Evolutionary conservation across 2,113 vertebrate genomes (phyloP).

Genomic region (Neopipo cinnamomea): DNA sequence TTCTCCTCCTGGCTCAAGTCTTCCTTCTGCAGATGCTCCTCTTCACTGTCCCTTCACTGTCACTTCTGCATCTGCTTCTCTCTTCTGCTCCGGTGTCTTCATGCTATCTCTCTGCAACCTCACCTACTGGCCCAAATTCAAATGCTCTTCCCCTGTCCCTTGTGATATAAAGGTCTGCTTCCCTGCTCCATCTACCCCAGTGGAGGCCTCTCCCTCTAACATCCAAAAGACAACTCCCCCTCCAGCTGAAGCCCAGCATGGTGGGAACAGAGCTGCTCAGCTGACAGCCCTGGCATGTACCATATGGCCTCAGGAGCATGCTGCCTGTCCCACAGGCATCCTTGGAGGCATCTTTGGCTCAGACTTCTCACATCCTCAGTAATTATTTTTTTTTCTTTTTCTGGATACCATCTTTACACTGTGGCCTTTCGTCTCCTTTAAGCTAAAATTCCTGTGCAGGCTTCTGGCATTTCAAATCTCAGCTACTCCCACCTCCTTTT

Average conservation of each 20-base stretch:
- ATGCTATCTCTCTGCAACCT: background rate
- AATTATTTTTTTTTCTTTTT: background rate
- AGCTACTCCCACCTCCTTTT: conserved; percentile 32
- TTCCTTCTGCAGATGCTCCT: background rate
- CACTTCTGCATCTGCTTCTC: background rate
- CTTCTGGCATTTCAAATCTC: background rate
- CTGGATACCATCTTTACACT: background rate
- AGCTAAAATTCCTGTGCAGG: background rate
- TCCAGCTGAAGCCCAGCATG: background rate
- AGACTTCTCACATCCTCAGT: background rate
- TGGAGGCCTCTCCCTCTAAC: background rate
- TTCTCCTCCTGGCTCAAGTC: background rate
- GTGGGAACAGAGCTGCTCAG: background rate
- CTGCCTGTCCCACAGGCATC: background rate
- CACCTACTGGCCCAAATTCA: background rate
- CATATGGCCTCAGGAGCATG: background rate
- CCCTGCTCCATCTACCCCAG: background rate
- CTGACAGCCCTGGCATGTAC: background rate
- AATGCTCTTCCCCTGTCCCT: background rate
- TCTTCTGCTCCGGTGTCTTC: background rate
- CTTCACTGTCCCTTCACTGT: background rate
- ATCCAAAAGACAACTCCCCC: background rate
- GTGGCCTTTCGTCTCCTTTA: background rate
- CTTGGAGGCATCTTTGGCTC: background rate
- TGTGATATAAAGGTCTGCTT: background rate